Conservation (phyloP, 2,113 vertebrate genomes). For the Bufo gargarizans region DNA sequence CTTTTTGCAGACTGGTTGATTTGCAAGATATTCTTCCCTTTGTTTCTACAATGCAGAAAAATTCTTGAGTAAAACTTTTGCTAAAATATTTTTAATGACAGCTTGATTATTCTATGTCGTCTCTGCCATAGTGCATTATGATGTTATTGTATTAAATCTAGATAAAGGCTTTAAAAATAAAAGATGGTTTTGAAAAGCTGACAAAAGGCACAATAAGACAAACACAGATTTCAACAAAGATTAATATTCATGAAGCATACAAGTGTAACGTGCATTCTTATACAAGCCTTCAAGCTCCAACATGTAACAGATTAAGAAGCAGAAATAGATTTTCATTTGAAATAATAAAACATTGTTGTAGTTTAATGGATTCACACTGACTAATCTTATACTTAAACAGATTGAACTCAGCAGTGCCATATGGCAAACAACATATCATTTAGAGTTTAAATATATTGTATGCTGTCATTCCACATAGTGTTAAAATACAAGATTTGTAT, state of each 20-base stretch:
- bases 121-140: conserved; percentile 3
- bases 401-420: conserved; percentile 59
- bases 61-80: not conserved
- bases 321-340: conserved; percentile 63
- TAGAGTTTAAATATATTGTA: conserved; percentile 62
- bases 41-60: not conserved
- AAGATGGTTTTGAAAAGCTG: conserved; percentile 20
- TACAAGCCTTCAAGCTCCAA: not conserved
- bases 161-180: conserved; percentile 29
- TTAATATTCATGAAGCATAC: conserved; percentile 47
- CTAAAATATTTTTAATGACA: conserved; percentile 18
- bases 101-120: conserved; percentile 11
- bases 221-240: conserved; percentile 29
- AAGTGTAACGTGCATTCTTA: not conserved
- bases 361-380: conserved; percentile 44
- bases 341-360: conserved; percentile 60
- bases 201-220: conserved; percentile 47
- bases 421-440: conserved; percentile 55
- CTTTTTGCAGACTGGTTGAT: not conserved
- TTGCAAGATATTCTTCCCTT: not conserved
- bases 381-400: conserved; percentile 59
- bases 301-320: conserved; percentile 43
- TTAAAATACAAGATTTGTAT: not conserved
- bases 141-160: not conserved
- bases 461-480: not conserved